phyloP scores from a whole-genome alignment of 1,140 invertebrate genomes.

The Oedothorax gibbosus region DNA sequence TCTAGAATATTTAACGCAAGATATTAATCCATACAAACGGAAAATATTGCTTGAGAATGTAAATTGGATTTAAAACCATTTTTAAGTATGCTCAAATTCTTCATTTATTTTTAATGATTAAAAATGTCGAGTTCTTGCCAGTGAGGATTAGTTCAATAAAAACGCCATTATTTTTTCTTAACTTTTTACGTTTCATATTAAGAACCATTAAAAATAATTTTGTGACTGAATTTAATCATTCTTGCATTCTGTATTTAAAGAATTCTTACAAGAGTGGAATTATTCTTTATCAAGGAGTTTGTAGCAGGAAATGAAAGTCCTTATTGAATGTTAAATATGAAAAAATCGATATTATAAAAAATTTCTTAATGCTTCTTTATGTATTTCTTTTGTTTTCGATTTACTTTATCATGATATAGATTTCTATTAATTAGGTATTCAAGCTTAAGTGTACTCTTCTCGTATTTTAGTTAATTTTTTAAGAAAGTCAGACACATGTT shows the following conservation, averaged over 20 bases:
- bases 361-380: constrained; percentile 12
- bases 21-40: too few relatives aligned
- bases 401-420: too few relatives aligned
- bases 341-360: constrained; percentile 12
- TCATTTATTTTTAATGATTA: constrained; percentile 43
- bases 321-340: constrained; percentile 3
- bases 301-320: constrained; percentile 23
- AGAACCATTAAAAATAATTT: constrained; percentile 37
- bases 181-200: constrained; percentile 23
- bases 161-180: constrained; percentile 23
- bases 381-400: neutral
- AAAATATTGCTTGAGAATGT: neutral
- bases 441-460: too few relatives aligned
- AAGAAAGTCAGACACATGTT: too few relatives aligned
- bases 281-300: constrained; percentile 38
- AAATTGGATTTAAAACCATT: constrained; percentile 22
- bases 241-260: constrained; percentile 33
- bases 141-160: neutral
- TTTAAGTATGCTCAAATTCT: neutral
- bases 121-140: constrained; percentile 3
- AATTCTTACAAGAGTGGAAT: constrained; percentile 22
- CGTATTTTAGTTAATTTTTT: too few relatives aligned
- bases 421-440: too few relatives aligned
- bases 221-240: constrained; percentile 22
- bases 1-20: too few relatives aligned